Base-by-base conservation (phyloP, 2,113 vertebrate species). In the Tyto alba region DNA sequence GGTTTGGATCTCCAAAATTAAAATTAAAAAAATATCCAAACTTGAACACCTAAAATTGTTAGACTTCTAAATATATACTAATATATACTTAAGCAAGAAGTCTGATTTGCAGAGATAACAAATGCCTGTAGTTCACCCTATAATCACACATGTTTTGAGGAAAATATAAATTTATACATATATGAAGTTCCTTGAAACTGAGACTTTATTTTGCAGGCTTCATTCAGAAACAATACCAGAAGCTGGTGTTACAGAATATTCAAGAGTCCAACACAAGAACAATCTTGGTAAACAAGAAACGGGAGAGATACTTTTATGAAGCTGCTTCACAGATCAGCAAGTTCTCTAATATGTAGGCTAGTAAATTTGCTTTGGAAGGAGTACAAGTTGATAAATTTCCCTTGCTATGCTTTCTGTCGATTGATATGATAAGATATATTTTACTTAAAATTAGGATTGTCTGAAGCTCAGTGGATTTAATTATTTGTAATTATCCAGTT, bases 401-500 rank as follows among this genome's bases (percentile, higher is more conserved):
- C 82, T 89, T 60, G 94, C 95, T 97, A 96, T 87, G 90, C 92
- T 98, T 98, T 95, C 97, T 98, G 98, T 98, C 97, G 41, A 98
- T 98, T 97, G 95, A 96, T 98, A 98, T 97, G 97, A 97, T 97
- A 98, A 98, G 98, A 98, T 98, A 97, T 98, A 98, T 99, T 99
- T 99, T 99, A 99, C 98, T 99, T 99, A 98, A 98, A 99, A 99
- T 99, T 98, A 99, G 98, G 98, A 98, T 98, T 98, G 98, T 98
- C 98, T 98, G 98, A 98, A 99, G 98, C 98, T 97, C 98, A 97
- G 98, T 98, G 97, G 98, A 98, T 99, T 99, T 99, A 98, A 99
- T 99, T 99, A 99, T 99, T 98, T 98, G 98, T 99, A 99, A 99
- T 99, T 99, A 99, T 98, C 98, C 97, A 96, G 97, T 96, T 95